Evolutionary conservation across 1,140 invertebrate genomes (phyloP).

Genomic region (Apis cerana): DNA sequence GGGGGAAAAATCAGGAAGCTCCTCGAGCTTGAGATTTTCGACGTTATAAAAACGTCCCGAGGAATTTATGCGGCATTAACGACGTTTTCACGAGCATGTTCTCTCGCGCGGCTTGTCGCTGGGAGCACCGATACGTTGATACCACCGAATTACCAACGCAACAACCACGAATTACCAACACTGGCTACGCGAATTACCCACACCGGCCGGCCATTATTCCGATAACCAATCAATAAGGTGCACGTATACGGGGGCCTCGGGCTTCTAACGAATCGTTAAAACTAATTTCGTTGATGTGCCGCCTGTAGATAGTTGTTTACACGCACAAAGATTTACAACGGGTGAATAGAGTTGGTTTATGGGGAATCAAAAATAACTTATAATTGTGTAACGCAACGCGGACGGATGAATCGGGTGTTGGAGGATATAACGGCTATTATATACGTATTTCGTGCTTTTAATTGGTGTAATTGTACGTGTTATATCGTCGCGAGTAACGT

Average conservation of each 20-base stretch:
- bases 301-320: constrained; percentile 4
- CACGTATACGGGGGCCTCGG: background rate
- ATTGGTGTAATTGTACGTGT: too few species aligned
- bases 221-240: constrained; percentile 56
- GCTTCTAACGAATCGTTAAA: constrained; percentile 55
- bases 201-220: constrained; percentile 48
- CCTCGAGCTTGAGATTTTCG: background rate
- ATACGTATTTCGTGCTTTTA: too few species aligned
- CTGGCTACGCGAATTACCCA: constrained; percentile 48
- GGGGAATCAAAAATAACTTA: constrained; percentile 8
- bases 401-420: background rate
- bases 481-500: too few species aligned
- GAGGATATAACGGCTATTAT: background rate
- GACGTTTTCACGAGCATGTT: constrained; percentile 27
- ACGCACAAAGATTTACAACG: constrained; percentile 4
- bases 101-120: background rate
- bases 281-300: constrained; percentile 54
- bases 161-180: constrained; percentile 37
- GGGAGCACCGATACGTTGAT: constrained; percentile 11
- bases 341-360: constrained; percentile 3
- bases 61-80: constrained; percentile 39
- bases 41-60: constrained; percentile 17
- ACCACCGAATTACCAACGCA: constrained; percentile 45
- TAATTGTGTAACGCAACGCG: background rate
- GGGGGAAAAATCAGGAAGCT: background rate